A percentile compares a stretch with the other conserved stretches of the same genome.
These are phyloP conservation scores for Sylvilagus bachmani DNA, from an alignment of 2,113 vertebrate genomes.

Conservation along the genomic window DNA sequence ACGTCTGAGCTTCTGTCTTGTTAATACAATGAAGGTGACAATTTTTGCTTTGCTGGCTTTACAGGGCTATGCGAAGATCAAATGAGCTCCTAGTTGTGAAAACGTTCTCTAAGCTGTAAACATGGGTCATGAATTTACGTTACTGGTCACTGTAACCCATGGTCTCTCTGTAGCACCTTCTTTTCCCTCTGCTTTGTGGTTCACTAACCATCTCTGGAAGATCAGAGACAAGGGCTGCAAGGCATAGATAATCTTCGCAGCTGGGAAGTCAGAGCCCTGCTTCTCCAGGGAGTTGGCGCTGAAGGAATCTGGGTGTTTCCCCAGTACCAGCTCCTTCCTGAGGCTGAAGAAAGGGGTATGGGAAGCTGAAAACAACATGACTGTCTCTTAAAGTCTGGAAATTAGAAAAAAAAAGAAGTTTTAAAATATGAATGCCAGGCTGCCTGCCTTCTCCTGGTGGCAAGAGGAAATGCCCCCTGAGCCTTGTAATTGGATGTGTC, in stretches of 20 bases:
- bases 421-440: constrained; percentile 46
- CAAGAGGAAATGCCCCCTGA: constrained; percentile 62
- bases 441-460: constrained; percentile 45
- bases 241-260: not conserved
- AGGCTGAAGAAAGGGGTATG: not conserved
- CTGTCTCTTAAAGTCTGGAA: not conserved
- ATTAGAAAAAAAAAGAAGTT: constrained; percentile 21
- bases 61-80: not conserved
- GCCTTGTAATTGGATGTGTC: constrained; percentile 71
- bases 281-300: not conserved
- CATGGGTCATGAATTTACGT: not conserved
- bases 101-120: not conserved
- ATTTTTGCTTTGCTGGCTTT: not conserved
- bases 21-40: not conserved
- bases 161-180: not conserved
- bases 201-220: constrained; percentile 27
- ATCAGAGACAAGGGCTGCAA: not conserved
- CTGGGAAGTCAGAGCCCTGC: not conserved
- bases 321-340: not conserved
- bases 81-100: not conserved
- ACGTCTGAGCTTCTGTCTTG: not conserved
- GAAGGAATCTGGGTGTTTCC: not conserved
- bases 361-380: not conserved
- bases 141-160: not conserved
- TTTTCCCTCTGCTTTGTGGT: not conserved